phyloP scores from a whole-genome alignment of 2,888 invertebrate species.

The Carpatolechia fugitivella region DNA sequence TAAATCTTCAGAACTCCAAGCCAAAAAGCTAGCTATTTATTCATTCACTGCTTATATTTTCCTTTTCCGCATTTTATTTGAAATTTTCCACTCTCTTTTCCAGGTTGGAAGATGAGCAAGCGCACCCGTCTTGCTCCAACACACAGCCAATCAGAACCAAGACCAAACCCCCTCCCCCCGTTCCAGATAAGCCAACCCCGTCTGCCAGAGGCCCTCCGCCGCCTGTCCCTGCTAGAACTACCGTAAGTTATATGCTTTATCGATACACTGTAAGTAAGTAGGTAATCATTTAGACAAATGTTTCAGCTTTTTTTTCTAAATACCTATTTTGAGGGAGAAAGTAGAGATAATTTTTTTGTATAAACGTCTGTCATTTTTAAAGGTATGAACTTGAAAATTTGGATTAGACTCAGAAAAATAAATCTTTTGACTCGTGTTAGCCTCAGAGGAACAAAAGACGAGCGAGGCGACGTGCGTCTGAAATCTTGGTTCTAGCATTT shows the following conservation, averaged over 20 bases:
- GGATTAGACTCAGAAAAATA: background rate
- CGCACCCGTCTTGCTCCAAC: conserved; percentile 39
- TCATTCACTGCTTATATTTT: too few relatives aligned
- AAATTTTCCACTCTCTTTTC: background rate
- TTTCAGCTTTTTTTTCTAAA: too few relatives aligned
- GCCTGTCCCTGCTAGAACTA: conserved; percentile 42
- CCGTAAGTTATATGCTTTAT: conserved; percentile 31
- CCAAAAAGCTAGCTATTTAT: too few relatives aligned
- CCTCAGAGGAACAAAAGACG: too few relatives aligned
- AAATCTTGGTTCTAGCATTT: too few relatives aligned
- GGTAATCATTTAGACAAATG: too few relatives aligned
- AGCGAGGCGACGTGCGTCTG: too few relatives aligned
- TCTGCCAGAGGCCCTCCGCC: conserved; percentile 30
- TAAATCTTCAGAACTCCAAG: too few relatives aligned
- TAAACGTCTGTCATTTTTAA: too few relatives aligned
- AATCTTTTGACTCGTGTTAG: background rate
- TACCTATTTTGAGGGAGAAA: too few relatives aligned
- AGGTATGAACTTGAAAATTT: too few relatives aligned
- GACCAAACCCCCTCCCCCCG: conserved; percentile 18
- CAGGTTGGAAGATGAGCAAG: conserved; percentile 26
- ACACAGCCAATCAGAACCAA: conserved; percentile 27
- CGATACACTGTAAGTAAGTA: too few relatives aligned
- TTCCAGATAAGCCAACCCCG: conserved; percentile 14
- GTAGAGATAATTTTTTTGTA: background rate
- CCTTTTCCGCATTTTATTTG: background rate